Conservation (phyloP, 2,113 vertebrate species). For the Columba livia region DNA sequence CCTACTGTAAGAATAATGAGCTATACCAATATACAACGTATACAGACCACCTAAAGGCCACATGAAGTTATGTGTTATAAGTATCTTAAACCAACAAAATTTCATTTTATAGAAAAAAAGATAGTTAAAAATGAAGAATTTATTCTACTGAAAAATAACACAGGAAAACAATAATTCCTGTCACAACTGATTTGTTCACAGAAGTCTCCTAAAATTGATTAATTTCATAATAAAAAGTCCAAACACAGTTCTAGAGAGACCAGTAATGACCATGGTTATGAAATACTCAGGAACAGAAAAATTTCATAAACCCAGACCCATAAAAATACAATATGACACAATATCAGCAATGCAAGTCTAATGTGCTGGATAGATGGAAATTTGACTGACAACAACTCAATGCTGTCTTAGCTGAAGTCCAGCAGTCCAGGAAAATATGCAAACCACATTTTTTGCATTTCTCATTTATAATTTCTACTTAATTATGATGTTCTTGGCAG, state of each 20-base stretch:
- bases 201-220: background rate
- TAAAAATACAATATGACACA: background rate
- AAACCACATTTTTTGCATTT: background rate
- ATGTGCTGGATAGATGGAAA: background rate
- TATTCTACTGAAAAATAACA: background rate
- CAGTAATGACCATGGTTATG: background rate
- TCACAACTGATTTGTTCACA: background rate
- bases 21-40: background rate
- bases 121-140: background rate
- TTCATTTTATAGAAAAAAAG: background rate
- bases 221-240: background rate
- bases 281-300: background rate
- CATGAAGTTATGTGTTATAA: background rate
- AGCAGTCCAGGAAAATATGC: background rate
- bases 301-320: background rate
- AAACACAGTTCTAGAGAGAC: background rate
- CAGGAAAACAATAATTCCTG: background rate
- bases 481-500: conserved; percentile 40
- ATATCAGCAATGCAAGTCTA: background rate
- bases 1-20: background rate
- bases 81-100: background rate
- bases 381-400: background rate
- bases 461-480: conserved; percentile 20
- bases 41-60: background rate
- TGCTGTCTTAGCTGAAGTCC: background rate